Base-by-base conservation (phyloP, 2,797 vertebrate species). In the Podarcis lilfordi region DNA sequence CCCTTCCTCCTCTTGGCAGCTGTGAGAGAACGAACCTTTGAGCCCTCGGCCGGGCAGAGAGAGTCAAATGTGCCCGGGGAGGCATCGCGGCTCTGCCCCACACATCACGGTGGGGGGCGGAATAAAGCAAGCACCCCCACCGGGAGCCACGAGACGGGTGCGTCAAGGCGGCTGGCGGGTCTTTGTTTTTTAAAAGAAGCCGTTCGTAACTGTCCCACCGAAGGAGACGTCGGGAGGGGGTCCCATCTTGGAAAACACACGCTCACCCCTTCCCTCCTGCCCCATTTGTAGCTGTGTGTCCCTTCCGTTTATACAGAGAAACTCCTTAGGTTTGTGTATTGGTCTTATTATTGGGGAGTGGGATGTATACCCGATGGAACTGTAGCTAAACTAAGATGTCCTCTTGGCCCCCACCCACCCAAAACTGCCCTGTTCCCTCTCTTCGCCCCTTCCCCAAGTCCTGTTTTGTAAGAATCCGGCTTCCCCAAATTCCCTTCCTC, bases 381-480 rank as follows among this genome's bases (percentile, higher is more conserved):
- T 92, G 90, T 89, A 92, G 89, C 83, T 79, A 88, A 86, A 72
- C 89, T 88, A 82, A 92, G 84, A 61, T 78, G 78, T 88, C 64
- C 86, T 76, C 50, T 55, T 55, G 50, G n/a, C 0, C 4, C 71
- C 2, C n/a, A 1, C 25, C 71, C 2, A 81, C 5, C 17, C 5
- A 0, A 71, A 7, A 5, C 89, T 79, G 74, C 25, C 45, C 85
- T 78, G 0, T 0, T 86, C 68, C 40, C 90, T 85, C 87, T 88
- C 90, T 55, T 55, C 92, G 37, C 86, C 89, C 80, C 91, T 91
- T 85, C 93, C 95, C 93, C 9, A 90, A 90, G 89, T 88, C 95
- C 95, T 94, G 93, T 96, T 95, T 96, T 95, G 94, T 96, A 96
- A 94, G 85, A 89, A 61, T 61, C 59, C 59, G 17, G 59, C 5